phyloP scores from a whole-genome alignment of 2,113 vertebrate genomes.

The Psilopsiagon aurifrons region DNA sequence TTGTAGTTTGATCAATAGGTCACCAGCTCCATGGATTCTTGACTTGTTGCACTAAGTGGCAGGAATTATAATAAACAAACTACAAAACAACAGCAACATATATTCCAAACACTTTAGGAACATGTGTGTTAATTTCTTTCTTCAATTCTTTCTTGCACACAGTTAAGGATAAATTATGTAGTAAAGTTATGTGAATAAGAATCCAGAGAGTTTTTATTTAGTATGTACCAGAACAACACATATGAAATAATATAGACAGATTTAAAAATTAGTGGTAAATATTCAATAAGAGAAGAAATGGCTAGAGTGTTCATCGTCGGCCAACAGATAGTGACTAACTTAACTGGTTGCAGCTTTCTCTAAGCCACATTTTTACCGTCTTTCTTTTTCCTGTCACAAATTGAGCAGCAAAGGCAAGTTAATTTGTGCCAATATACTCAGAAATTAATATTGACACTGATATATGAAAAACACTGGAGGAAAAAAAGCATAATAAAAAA shows the following conservation, averaged over 20 bases:
- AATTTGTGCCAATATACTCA: not conserved
- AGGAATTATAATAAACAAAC: not conserved
- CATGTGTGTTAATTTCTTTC: not conserved
- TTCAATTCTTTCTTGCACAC: not conserved
- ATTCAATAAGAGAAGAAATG: not conserved
- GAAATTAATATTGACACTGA: not conserved
- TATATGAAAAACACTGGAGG: not conserved
- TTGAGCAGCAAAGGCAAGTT: not conserved
- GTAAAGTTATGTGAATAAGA: not conserved
- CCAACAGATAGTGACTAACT: not conserved
- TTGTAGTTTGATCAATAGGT: not conserved
- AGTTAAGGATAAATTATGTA: not conserved
- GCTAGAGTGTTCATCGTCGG: not conserved
- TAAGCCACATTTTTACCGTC: not conserved
- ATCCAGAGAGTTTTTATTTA: not conserved
- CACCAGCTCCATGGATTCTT: not conserved
- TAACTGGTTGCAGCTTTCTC: not conserved
- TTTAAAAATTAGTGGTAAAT: not conserved
- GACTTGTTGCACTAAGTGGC: not conserved
- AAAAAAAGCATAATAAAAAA: not conserved
- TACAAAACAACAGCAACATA: not conserved
- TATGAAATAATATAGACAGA: not conserved
- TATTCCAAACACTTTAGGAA: not conserved
- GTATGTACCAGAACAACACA: not conserved
- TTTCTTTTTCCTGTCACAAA: not conserved